Evolutionary conservation across 2,888 invertebrate genomes (phyloP).

Genomic region (Sycophila texana): DNA sequence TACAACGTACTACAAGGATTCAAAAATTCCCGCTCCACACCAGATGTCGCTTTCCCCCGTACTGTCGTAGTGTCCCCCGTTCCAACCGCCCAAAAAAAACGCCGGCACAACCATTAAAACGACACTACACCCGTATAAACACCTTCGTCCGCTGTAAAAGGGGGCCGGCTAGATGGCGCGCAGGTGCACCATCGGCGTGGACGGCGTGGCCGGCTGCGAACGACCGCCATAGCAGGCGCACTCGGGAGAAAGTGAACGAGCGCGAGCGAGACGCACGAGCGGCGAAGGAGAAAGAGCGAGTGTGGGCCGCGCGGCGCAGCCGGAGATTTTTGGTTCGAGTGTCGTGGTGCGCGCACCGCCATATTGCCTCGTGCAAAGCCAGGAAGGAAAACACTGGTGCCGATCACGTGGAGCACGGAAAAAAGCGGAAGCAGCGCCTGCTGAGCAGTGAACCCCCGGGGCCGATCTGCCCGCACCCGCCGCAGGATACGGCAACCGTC

Average conservation of each 20-base stretch:
- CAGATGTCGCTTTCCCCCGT: too few relatives aligned
- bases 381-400: slow-evolving; percentile 79
- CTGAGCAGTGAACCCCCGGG: neutral
- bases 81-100: too few relatives aligned
- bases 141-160: neutral
- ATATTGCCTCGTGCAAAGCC: slow-evolving; percentile 82
- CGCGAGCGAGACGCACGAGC: neutral
- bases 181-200: neutral
- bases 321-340: slow-evolving; percentile 40
- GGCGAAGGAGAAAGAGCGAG: slow-evolving; percentile 3
- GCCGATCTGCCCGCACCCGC: neutral
- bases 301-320: slow-evolving; percentile 3
- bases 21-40: too few relatives aligned
- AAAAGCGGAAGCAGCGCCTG: neutral
- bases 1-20: too few relatives aligned
- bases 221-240: neutral
- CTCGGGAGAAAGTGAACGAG: neutral
- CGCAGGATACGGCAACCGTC: too few relatives aligned
- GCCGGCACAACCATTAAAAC: neutral
- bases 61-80: too few relatives aligned
- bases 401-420: slow-evolving; percentile 80
- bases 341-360: slow-evolving; percentile 74
- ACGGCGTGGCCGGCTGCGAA: neutral
- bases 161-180: neutral
- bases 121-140: neutral